Evolutionary conservation across 2,797 vertebrate species (phyloP), one percentile per base, ranked within the genome.

Genomic region (Denticeps clupeoides): DNA sequence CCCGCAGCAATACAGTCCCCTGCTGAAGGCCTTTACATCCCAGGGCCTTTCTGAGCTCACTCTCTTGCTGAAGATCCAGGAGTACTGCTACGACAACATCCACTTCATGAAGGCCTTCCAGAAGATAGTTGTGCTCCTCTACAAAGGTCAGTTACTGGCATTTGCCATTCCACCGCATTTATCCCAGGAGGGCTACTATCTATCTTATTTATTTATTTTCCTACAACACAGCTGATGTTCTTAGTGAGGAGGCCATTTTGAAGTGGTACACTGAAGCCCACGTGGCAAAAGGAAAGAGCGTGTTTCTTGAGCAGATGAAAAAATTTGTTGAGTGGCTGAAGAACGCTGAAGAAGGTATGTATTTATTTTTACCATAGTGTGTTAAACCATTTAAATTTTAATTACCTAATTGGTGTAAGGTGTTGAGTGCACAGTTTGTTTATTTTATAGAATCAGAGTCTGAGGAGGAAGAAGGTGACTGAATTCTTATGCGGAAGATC

Each of bases 81-180:
- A 97, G 83, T 95, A 96, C 74, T 96, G 92, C 82, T 97, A 97
- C 15, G 93, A 96, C 70, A 96, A 97, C 82, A 96, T 97, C 78
- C 89, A 95, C 77, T 97, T 97, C 85, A 97, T 95, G 91, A 97
- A 93, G 74, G 87, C 93, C 82, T 97, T 97, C 71, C 91, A 94
- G 86, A 97, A 97, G 88, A 96, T 96, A 42, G 90, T 96, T 79
- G 89, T 94, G 85, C 90, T 97, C 59, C 91, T 97, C 74, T 96
- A 96, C 64, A 97, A 97, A 93, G 91, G 93, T 97, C 58, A 28
- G 58, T 53, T 23, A 13, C 7, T 10, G 28, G 26, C 28, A 22
- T 11, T 1, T 55, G n/a, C 42, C 49, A 0, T 27, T 11, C 1
- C 13, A 19, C 3, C 3, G 19, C 6, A 24, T 25, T 11, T 13